Percentiles rank a stretch among this genome's conserved stretches.
Conservation (phyloP, 1,140 invertebrate species). For the Ceratosolen solmsi region DNA sequence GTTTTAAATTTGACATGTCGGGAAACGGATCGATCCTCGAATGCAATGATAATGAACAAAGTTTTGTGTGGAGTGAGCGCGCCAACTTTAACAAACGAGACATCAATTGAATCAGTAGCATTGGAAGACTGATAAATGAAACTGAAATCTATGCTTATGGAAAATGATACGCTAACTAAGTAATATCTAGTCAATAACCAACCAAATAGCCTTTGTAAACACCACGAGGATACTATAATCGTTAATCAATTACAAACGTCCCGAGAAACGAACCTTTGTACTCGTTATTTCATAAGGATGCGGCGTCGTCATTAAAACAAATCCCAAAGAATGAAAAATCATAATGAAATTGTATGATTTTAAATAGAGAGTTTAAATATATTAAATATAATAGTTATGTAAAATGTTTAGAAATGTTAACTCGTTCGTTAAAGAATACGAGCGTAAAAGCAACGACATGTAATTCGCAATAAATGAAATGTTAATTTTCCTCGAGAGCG, state of each 20-base stretch:
- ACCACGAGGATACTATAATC: neutral
- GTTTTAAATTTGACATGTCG: neutral
- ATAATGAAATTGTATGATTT: constrained; percentile 14
- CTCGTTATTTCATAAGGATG: constrained; percentile 17
- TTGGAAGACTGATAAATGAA: constrained; percentile 47
- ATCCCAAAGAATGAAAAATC: constrained; percentile 24
- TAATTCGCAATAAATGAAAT: constrained; percentile 28
- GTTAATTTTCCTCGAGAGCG: constrained; percentile 29
- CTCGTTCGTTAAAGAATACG: neutral
- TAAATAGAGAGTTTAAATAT: neutral
- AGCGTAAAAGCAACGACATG: constrained; percentile 1
- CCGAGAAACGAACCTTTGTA: constrained; percentile 5
- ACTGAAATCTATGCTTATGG: constrained; percentile 33
- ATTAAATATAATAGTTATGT: constrained; percentile 28
- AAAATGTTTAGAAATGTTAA: constrained; percentile 25
- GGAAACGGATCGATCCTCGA: neutral
- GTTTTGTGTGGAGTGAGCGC: constrained; percentile 26
- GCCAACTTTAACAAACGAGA: neutral
- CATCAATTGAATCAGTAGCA: constrained; percentile 41
- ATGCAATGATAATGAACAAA: constrained; percentile 9
- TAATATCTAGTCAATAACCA: constrained; percentile 35
- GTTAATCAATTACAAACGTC: constrained; percentile 10
- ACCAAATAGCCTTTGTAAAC: constrained; percentile 24
- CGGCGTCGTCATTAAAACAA: constrained; percentile 2
- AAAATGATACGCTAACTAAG: constrained; percentile 18